Evolutionary conservation across 2,113 vertebrate genomes (phyloP).

Genomic region (Leuciscus idus): DNA sequence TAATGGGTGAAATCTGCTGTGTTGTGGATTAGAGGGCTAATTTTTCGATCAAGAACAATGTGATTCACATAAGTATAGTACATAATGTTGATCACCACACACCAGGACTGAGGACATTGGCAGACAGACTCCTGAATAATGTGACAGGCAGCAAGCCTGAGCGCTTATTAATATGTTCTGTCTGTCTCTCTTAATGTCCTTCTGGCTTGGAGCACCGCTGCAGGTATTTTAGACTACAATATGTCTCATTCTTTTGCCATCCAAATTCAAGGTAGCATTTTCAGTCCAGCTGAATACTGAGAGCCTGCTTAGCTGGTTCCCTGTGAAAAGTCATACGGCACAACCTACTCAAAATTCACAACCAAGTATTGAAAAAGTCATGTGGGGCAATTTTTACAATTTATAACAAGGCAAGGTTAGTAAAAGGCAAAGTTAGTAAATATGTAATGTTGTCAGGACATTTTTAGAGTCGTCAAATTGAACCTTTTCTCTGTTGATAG

Average conservation of each 20-base stretch:
- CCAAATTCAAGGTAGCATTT: conserved; percentile 22
- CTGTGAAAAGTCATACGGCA: neutral
- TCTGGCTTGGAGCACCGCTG: conserved; percentile 30
- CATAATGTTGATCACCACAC: conserved; percentile 43
- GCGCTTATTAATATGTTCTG: conserved; percentile 62
- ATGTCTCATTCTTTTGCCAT: neutral
- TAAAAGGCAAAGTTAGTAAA: too few relatives aligned
- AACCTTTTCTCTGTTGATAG: neutral
- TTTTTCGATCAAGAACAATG: neutral
- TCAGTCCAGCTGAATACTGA: neutral
- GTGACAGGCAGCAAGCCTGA: conserved; percentile 48
- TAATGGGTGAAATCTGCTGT: neutral
- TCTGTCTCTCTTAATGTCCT: conserved; percentile 56
- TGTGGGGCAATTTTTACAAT: too few relatives aligned
- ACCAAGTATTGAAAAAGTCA: too few relatives aligned
- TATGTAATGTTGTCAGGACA: neutral
- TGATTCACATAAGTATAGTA: neutral
- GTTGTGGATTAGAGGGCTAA: neutral
- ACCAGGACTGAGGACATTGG: conserved; percentile 39
- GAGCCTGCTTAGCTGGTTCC: neutral
- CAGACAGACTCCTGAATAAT: conserved; percentile 58
- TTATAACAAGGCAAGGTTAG: too few relatives aligned
- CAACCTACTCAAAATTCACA: neutral
- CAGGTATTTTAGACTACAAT: conserved; percentile 41
- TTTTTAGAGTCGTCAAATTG: neutral